These are phyloP conservation scores for Thomomys bottae DNA, from an alignment of 2,113 vertebrate species.

Conservation along the genomic window DNA sequence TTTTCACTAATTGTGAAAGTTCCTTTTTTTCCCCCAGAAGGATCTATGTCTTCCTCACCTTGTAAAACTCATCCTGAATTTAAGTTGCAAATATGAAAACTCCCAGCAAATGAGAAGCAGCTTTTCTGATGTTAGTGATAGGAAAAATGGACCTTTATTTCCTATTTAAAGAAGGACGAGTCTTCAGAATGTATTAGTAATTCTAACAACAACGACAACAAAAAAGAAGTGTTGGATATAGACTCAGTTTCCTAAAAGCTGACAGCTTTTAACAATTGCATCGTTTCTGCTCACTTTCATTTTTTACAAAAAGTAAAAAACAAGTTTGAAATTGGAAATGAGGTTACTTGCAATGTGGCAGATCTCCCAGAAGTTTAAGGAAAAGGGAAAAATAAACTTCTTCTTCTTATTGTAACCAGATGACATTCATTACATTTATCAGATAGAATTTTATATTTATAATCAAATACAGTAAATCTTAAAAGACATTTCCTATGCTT, in stretches of 20 bases:
- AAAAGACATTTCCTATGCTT: not conserved
- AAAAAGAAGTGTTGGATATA: constrained; percentile 39
- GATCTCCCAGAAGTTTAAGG: constrained; percentile 27
- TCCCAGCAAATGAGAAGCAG: constrained; percentile 77
- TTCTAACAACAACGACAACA: constrained; percentile 67
- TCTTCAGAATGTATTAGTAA: constrained; percentile 75
- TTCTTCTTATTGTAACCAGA: not conserved
- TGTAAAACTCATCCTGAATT: constrained; percentile 81
- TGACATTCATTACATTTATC: not conserved
- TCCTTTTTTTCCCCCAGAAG: constrained; percentile 81
- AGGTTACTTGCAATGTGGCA: not conserved
- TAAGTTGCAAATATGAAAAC: constrained; percentile 71
- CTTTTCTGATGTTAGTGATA: constrained; percentile 78
- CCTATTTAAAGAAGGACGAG: constrained; percentile 81
- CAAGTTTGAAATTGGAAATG: constrained; percentile 41
- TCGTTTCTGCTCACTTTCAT: constrained; percentile 64
- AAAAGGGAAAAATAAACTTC: not conserved
- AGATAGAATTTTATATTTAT: constrained; percentile 30
- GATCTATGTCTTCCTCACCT: constrained; percentile 79
- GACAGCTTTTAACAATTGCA: not conserved
- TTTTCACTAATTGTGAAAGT: constrained; percentile 87
- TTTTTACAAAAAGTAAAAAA: constrained; percentile 70
- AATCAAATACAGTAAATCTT: not conserved
- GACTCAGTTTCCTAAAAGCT: constrained; percentile 50
- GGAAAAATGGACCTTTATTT: constrained; percentile 84